A percentile compares a stretch with the other conserved stretches of the same genome.
phyloP scores from a whole-genome alignment of 2,797 vertebrate genomes.

The Mallotus villosus region DNA sequence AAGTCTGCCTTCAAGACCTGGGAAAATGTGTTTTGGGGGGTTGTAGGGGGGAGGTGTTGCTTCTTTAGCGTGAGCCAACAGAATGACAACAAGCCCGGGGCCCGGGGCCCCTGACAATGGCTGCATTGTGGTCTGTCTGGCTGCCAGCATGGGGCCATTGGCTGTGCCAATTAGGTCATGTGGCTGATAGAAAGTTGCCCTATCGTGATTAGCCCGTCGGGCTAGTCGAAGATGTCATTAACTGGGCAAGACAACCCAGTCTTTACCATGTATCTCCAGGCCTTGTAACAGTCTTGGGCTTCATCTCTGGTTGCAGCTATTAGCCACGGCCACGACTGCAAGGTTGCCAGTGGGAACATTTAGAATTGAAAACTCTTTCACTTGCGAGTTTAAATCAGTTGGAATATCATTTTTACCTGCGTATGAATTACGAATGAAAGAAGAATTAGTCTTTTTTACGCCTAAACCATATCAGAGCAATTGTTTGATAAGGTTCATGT shows the following conservation, averaged over 20 bases:
- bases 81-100: slow-evolving; percentile 59
- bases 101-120: slow-evolving; percentile 47
- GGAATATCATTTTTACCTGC: not conserved
- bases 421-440: too few species aligned
- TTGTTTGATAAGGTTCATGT: slow-evolving; percentile 56
- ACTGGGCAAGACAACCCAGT: not conserved
- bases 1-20: slow-evolving; percentile 27
- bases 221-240: slow-evolving; percentile 15
- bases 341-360: not conserved
- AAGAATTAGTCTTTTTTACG: not conserved
- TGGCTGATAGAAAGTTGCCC: slow-evolving; percentile 41
- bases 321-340: not conserved
- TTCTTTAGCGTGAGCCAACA: slow-evolving; percentile 21
- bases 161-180: slow-evolving; percentile 60
- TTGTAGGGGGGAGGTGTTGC: not conserved
- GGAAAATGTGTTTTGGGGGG: slow-evolving; percentile 25
- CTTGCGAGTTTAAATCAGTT: too few species aligned
- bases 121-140: slow-evolving; percentile 47
- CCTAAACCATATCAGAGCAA: slow-evolving; percentile 31
- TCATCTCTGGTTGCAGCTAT: not conserved
- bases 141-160: slow-evolving; percentile 31
- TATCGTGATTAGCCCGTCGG: slow-evolving; percentile 40
- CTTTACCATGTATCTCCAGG: slow-evolving; percentile 12
- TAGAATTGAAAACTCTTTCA: not conserved
- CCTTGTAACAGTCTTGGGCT: slow-evolving; percentile 18